phyloP scores from a whole-genome alignment of 2,113 vertebrate genomes.

The Andinoacara biseriatus region DNA sequence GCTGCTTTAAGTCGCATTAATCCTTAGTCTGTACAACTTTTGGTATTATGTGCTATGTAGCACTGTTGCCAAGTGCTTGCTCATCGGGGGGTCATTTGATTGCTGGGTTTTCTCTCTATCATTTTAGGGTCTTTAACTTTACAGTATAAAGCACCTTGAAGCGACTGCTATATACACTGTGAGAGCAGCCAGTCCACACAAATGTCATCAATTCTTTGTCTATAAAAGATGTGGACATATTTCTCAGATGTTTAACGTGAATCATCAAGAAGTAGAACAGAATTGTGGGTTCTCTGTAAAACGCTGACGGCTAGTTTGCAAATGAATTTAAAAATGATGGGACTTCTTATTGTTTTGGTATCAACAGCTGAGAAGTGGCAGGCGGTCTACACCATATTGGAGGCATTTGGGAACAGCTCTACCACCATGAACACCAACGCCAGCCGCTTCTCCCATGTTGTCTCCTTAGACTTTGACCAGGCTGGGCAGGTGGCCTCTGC shows the following conservation, averaged over 20 bases:
- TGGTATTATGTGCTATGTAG: neutral
- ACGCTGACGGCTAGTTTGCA: neutral
- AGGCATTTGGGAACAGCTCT: constrained; percentile 94
- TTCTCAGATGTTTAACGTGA: neutral
- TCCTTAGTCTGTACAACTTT: neutral
- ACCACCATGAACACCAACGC: constrained; percentile 91
- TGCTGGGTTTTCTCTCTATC: no score
- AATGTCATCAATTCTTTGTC: neutral
- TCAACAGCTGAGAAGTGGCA: constrained; percentile 94
- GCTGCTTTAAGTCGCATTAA: neutral
- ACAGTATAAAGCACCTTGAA: no score
- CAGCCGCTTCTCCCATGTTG: constrained; percentile 94
- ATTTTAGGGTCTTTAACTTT: no score
- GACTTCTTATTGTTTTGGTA: neutral
- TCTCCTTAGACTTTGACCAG: constrained; percentile 97
- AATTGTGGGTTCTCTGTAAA: neutral
- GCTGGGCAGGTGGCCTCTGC: constrained; percentile 96
- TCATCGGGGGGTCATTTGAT: no score
- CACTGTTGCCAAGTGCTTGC: no score
- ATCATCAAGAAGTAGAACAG: neutral
- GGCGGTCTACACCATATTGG: constrained; percentile 93
- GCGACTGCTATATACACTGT: neutral
- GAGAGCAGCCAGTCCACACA: neutral
- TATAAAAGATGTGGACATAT: neutral
- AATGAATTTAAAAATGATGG: neutral